Evolutionary conservation across 2,888 invertebrate species (phyloP).

Genomic region (Drosophila picticornis): DNA sequence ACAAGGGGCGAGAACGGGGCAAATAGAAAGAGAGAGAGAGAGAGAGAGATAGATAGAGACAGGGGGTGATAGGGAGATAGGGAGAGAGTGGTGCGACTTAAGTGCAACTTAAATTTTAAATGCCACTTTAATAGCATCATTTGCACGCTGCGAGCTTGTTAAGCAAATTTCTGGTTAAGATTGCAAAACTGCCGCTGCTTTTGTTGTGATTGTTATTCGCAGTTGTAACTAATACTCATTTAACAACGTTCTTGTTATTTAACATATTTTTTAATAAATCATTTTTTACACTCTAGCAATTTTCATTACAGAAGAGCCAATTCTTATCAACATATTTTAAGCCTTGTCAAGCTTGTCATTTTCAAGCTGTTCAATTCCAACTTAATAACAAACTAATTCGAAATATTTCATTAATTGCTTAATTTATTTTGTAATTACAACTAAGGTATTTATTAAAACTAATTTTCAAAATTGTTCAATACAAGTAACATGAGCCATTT

Average conservation of each 20-base stretch:
- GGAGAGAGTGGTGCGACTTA: constrained; percentile 58
- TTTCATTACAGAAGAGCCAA: not conserved
- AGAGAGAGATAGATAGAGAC: not conserved
- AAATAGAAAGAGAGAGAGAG: not conserved
- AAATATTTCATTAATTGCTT: not conserved
- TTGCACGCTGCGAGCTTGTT: constrained; percentile 82
- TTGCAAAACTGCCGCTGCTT: constrained; percentile 12
- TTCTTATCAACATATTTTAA: not conserved
- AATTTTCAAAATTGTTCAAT: not conserved
- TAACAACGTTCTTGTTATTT: not conserved
- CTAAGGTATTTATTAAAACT: not conserved
- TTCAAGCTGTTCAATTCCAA: not conserved
- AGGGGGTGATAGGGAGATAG: constrained; percentile 26
- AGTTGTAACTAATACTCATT: not conserved
- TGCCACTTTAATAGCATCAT: constrained; percentile 84
- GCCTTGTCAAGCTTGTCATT: not conserved
- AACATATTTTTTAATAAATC: not conserved
- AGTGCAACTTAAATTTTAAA: constrained; percentile 82
- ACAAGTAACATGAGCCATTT: not conserved
- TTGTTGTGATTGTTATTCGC: constrained; percentile 16
- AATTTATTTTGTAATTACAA: not conserved
- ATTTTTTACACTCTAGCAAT: not conserved
- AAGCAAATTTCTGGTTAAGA: constrained; percentile 40
- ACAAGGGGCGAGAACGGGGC: not conserved
- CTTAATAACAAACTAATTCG: not conserved